phyloP scores from a whole-genome alignment of 2,888 invertebrate species.

The Drosophila borborema region DNA sequence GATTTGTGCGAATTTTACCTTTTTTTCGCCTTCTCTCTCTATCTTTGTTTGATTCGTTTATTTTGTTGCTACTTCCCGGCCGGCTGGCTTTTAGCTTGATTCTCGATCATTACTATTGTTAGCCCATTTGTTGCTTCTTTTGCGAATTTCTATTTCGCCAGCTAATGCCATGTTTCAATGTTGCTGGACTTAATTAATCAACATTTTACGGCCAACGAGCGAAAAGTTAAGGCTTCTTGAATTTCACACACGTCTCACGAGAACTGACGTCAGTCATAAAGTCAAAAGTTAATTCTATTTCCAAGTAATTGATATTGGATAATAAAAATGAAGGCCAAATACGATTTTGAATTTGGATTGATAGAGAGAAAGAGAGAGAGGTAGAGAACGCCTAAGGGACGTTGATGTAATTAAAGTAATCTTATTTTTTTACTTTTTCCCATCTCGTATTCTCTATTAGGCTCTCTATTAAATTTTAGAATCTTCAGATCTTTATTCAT shows the following conservation, averaged over 20 bases:
- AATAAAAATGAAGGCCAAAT: constrained; percentile 1
- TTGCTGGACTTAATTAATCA: constrained; percentile 56
- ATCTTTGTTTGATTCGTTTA: background rate
- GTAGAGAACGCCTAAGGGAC: background rate
- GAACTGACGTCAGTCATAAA: constrained; percentile 40
- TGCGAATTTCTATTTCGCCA: constrained; percentile 12
- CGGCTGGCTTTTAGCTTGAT: constrained; percentile 24
- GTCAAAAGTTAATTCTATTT: background rate
- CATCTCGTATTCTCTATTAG: background rate
- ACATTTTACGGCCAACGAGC: constrained; percentile 24
- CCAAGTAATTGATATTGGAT: constrained; percentile 9
- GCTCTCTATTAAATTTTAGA: too few relatives aligned
- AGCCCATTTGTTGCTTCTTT: constrained; percentile 51
- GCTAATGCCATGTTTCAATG: constrained; percentile 22
- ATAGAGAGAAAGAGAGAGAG: background rate
- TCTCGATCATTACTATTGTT: constrained; percentile 59
- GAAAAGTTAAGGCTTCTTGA: constrained; percentile 2
- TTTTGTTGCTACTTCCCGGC: constrained; percentile 30
- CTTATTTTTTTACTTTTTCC: background rate
- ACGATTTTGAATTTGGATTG: background rate
- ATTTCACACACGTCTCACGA: constrained; percentile 14
- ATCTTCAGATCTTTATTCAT: too few relatives aligned
- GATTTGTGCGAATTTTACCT: constrained; percentile 38
- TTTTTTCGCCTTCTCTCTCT: background rate
- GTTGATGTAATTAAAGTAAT: background rate